These are phyloP conservation scores for Myioborus melanocephalus DNA, from an alignment of 2,797 vertebrate species.

Conservation along the genomic window DNA sequence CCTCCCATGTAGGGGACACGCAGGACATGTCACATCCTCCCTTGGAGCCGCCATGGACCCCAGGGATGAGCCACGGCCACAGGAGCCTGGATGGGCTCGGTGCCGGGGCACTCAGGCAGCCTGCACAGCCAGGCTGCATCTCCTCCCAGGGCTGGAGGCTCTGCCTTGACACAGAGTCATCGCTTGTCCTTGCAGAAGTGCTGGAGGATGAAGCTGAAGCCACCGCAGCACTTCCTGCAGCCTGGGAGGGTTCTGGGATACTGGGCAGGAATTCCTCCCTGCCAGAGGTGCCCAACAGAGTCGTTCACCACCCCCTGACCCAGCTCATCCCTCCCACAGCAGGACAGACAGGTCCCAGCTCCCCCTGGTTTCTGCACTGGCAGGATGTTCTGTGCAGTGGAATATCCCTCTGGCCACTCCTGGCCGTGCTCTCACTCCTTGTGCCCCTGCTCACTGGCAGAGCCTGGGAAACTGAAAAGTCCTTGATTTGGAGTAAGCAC, in stretches of 20 bases:
- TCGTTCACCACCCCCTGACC: background rate
- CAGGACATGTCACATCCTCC: fast-evolving
- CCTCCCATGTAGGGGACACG: no score
- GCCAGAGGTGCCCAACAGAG: background rate
- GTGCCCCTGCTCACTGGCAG: background rate
- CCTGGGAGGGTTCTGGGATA: fast-evolving
- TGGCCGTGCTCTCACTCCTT: background rate
- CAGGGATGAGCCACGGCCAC: fast-evolving
- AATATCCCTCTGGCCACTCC: background rate
- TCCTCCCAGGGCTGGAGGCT: background rate
- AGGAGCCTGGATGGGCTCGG: background rate
- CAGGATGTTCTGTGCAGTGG: background rate
- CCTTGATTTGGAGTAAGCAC: background rate
- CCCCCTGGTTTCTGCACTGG: background rate
- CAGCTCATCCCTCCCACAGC: background rate
- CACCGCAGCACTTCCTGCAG: background rate
- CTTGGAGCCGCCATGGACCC: background rate
- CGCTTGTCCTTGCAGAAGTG: background rate
- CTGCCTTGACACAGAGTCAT: background rate
- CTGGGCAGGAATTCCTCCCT: background rate
- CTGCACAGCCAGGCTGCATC: background rate
- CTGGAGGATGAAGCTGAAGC: background rate
- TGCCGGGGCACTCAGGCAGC: background rate
- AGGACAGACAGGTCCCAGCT: background rate
- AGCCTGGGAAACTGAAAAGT: background rate